A percentile compares a stretch with the other conserved stretches of the same genome.
Conservation (phyloP, 2,888 invertebrate genomes). For the Temnothorax rugatulus region DNA sequence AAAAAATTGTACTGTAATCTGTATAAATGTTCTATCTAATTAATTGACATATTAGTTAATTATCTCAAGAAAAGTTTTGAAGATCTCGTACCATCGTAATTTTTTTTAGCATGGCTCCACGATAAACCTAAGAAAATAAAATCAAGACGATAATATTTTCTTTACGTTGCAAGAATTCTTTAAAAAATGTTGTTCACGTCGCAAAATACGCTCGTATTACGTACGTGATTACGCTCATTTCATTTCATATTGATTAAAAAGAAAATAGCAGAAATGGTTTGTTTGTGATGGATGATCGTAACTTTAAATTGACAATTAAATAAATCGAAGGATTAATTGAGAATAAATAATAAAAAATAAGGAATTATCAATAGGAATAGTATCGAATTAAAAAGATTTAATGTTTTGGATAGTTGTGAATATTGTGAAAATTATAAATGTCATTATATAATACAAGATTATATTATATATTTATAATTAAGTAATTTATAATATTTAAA, state of each 20-base stretch:
- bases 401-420: not conserved
- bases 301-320: not conserved
- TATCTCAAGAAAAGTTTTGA: not conserved
- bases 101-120: not conserved
- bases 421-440: not conserved
- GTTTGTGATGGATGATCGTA: not conserved
- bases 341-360: not conserved
- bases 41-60: not conserved
- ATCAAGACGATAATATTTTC: slow-evolving; percentile 1
- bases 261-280: not conserved
- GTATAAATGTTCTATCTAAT: not conserved
- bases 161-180: not conserved
- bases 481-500: not conserved
- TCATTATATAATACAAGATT: not conserved
- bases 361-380: not conserved
- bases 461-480: not conserved
- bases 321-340: not conserved
- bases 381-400: not conserved
- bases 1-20: not conserved
- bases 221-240: not conserved
- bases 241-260: not conserved
- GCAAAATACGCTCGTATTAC: not conserved
- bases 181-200: not conserved
- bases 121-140: not conserved
- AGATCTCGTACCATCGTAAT: not conserved